These are phyloP conservation scores for Odontophorus gujanensis DNA, from an alignment of 2,113 vertebrate genomes.

Conservation along the genomic window DNA sequence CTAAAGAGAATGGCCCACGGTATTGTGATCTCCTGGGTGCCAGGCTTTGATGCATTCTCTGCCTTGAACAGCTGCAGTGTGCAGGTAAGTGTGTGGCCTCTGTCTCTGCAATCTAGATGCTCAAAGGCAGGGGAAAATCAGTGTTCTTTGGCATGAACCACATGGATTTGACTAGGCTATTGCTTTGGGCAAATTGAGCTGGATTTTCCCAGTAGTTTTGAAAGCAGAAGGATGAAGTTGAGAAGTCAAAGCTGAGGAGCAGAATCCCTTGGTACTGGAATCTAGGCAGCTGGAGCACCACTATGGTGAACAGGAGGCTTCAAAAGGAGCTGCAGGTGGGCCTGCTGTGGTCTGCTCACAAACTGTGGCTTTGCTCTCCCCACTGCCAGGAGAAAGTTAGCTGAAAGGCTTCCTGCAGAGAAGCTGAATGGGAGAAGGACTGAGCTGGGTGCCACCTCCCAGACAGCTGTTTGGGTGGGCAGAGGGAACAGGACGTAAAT, in stretches of 20 bases:
- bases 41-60: constrained; percentile 89
- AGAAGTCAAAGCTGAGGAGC: background rate
- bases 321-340: background rate
- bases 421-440: background rate
- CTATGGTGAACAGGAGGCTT: background rate
- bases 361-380: background rate
- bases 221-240: background rate
- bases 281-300: background rate
- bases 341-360: background rate
- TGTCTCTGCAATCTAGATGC: fast-evolving
- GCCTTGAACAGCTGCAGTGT: constrained; percentile 82
- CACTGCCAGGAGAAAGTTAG: fast-evolving
- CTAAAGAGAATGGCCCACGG: constrained; percentile 77
- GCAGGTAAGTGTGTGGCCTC: constrained; percentile 75
- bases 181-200: background rate
- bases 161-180: fast-evolving
- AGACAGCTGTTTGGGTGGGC: background rate
- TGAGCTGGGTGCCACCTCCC: background rate
- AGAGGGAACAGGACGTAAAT: background rate
- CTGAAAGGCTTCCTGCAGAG: background rate
- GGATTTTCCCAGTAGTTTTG: background rate
- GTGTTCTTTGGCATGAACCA: background rate
- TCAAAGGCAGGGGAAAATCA: background rate
- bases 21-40: constrained; percentile 86
- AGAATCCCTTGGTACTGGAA: background rate